These are phyloP conservation scores for Drosophila stalkeri DNA, from an alignment of 2,888 invertebrate genomes.

Conservation along the genomic window DNA sequence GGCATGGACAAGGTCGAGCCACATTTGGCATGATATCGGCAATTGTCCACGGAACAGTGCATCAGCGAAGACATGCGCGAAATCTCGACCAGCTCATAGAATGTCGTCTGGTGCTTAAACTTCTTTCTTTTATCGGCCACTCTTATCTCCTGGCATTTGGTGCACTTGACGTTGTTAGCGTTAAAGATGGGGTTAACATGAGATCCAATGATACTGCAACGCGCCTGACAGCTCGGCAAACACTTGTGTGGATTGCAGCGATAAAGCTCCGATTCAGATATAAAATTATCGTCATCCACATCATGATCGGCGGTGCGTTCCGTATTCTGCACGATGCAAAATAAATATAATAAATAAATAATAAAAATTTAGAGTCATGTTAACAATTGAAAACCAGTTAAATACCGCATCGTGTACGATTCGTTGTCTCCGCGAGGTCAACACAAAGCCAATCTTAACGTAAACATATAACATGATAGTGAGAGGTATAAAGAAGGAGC, in stretches of 20 bases:
- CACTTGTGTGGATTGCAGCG: slow-evolving; percentile 77
- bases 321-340: slow-evolving; percentile 68
- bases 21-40: slow-evolving; percentile 64
- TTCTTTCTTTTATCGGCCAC: slow-evolving; percentile 57
- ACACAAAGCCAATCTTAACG: slow-evolving; percentile 93
- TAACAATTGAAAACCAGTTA: background rate
- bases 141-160: slow-evolving; percentile 67
- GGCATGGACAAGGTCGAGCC: slow-evolving; percentile 49
- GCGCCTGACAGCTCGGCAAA: slow-evolving; percentile 68
- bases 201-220: slow-evolving; percentile 53
- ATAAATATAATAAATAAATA: background rate
- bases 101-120: slow-evolving; percentile 77
- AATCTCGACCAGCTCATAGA: slow-evolving; percentile 83
- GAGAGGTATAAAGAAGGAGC: slow-evolving; percentile 98
- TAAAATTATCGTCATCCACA: slow-evolving; percentile 81
- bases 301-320: slow-evolving; percentile 83
- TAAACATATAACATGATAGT: slow-evolving; percentile 98
- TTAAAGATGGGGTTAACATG: slow-evolving; percentile 51
- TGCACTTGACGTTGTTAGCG: slow-evolving; percentile 67
- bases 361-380: background rate
- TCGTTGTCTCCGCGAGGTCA: slow-evolving; percentile 91
- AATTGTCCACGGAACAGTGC: slow-evolving; percentile 80
- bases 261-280: slow-evolving; percentile 82
- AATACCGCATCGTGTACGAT: slow-evolving; percentile 87
- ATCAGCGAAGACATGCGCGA: slow-evolving; percentile 80